Evolutionary conservation across 35 echinoderm and acorn worm genomes (phyloP).

Genomic region (Ophiothrix spiculata): DNA sequence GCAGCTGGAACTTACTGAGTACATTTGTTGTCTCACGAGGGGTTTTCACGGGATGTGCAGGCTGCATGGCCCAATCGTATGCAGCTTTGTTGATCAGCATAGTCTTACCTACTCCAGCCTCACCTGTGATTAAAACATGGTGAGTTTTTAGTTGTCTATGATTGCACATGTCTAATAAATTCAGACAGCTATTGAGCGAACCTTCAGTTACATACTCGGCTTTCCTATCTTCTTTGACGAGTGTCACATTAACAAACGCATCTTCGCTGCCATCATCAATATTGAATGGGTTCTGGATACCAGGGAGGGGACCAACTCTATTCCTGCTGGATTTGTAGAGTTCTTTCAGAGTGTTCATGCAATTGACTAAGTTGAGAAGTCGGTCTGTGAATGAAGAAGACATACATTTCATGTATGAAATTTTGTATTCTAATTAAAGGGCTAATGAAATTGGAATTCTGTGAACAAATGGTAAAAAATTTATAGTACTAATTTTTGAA

Average conservation of each 20-base stretch:
- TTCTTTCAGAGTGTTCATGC: not conserved
- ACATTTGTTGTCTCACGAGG: not conserved
- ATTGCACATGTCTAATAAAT: not conserved
- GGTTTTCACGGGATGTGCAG: not conserved
- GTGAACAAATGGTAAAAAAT: too few relatives aligned
- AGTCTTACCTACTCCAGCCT: not conserved
- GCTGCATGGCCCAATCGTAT: not conserved
- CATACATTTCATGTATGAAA: too few relatives aligned
- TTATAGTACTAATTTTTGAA: too few relatives aligned
- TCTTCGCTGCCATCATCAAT: not conserved
- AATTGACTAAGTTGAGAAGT: too few relatives aligned
- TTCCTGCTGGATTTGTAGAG: not conserved
- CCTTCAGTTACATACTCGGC: not conserved
- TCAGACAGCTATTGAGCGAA: not conserved
- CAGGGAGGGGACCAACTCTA: not conserved
- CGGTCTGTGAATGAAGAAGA: too few relatives aligned
- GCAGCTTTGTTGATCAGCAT: not conserved
- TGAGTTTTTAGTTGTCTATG: not conserved
- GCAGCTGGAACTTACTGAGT: not conserved
- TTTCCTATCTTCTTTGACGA: not conserved
- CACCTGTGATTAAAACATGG: not conserved
- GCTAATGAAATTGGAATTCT: too few relatives aligned
- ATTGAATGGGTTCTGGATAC: not conserved
- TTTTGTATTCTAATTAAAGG: too few relatives aligned
- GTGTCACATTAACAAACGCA: not conserved